phyloP scores from a whole-genome alignment of 2,113 vertebrate genomes.

The Steatornis caripensis region DNA sequence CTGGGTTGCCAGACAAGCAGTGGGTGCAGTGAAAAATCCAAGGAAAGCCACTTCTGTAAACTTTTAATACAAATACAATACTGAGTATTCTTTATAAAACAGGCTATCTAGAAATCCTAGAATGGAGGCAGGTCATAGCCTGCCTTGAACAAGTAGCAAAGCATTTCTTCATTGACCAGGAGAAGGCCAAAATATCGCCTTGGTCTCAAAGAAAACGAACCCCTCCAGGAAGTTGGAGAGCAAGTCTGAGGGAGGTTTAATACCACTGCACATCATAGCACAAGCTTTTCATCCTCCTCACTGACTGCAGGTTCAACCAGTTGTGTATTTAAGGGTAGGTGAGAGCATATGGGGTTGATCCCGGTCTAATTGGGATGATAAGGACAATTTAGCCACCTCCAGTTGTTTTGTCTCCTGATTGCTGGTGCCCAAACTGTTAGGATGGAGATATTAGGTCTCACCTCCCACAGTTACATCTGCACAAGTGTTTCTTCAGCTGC shows the following conservation, averaged over 20 bases:
- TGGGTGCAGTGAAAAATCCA: neutral
- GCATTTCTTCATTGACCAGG: neutral
- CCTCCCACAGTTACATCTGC: neutral
- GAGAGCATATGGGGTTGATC: neutral
- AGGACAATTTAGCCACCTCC: neutral
- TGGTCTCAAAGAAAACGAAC: neutral
- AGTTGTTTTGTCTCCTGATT: neutral
- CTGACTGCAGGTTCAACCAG: neutral
- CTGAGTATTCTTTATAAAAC: neutral
- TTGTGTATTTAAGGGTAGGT: neutral
- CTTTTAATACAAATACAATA: neutral
- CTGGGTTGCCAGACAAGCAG: neutral
- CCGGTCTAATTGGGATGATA: neutral
- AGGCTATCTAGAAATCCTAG: neutral
- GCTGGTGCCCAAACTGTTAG: neutral
- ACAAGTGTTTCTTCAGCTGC: neutral
- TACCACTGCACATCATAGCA: neutral
- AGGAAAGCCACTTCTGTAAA: neutral
- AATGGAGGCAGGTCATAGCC: fast-evolving
- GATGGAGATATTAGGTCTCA: neutral
- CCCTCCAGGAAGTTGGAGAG: too few relatives aligned
- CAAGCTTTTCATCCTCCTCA: neutral
- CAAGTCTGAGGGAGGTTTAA: neutral
- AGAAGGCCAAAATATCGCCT: neutral
- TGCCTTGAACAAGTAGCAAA: neutral